Conservation (phyloP, 2,888 invertebrate genomes). For the Ctenicera cuprea region DNA sequence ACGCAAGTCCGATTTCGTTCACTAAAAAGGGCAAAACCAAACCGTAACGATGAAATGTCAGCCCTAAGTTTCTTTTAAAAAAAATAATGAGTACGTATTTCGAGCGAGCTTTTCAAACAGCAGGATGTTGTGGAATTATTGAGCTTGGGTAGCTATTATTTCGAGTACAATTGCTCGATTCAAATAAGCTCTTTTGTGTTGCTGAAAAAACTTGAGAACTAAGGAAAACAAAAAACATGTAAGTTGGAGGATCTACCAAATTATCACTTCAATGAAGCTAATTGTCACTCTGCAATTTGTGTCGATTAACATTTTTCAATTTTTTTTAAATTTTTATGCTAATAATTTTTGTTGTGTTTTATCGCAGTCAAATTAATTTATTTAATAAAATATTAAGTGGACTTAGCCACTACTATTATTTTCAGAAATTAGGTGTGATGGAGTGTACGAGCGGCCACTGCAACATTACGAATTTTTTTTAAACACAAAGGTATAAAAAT, state of each 20-base stretch:
- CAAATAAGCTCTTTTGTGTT: constrained; percentile 6
- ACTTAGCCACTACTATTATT: too few species aligned
- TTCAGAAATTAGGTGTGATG: too few species aligned
- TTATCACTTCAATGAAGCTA: neutral
- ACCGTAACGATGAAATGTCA: constrained; percentile 22
- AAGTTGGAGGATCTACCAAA: neutral
- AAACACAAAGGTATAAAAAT: too few species aligned
- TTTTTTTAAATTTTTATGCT: too few species aligned
- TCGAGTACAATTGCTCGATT: constrained; percentile 10
- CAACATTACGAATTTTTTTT: too few species aligned
- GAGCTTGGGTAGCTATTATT: constrained; percentile 12
- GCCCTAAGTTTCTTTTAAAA: neutral
- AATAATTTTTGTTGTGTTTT: too few species aligned
- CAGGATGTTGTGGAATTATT: constrained; percentile 14
- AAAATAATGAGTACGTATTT: constrained; percentile 15
- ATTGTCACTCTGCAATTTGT: too few species aligned
- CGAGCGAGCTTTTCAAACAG: constrained; percentile 9
- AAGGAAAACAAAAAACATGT: neutral
- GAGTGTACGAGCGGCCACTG: too few species aligned
- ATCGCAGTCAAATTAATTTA: too few species aligned
- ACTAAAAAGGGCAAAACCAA: constrained; percentile 24
- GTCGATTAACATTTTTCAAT: too few species aligned
- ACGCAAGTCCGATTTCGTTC: neutral
- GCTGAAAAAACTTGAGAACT: neutral
- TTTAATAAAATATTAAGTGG: too few species aligned